These are phyloP conservation scores for Aspidiotus rigidus DNA, from an alignment of 2,888 invertebrate genomes.

Conservation along the genomic window DNA sequence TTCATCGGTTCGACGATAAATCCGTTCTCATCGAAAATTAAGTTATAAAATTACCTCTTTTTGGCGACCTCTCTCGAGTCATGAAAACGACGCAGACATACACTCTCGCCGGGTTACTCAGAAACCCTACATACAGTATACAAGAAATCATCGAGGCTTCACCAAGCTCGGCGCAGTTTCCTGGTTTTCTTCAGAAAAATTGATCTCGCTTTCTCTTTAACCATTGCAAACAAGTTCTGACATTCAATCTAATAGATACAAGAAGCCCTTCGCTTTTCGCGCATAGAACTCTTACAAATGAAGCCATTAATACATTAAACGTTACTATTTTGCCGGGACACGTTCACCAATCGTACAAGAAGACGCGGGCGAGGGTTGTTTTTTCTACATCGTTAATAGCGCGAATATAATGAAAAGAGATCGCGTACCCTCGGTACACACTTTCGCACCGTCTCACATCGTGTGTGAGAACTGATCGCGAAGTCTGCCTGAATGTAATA, in stretches of 20 bases:
- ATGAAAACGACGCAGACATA: too few species aligned
- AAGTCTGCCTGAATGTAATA: slow-evolving; percentile 8
- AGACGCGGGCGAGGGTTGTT: slow-evolving; percentile 15
- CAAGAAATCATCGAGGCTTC: not conserved
- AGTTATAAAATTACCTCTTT: too few species aligned
- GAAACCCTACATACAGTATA: too few species aligned
- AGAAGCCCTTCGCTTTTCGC: not conserved
- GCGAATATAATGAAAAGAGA: slow-evolving; percentile 25
- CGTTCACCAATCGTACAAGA: slow-evolving; percentile 1
- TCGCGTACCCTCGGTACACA: slow-evolving; percentile 8
- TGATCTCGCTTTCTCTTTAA: not conserved
- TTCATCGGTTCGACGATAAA: too few species aligned
- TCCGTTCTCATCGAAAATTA: too few species aligned
- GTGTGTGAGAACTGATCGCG: slow-evolving; percentile 9
- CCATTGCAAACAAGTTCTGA: slow-evolving; percentile 5
- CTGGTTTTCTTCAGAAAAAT: not conserved
- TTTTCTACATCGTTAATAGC: slow-evolving; percentile 14
- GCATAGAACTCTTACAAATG: slow-evolving; percentile 21
- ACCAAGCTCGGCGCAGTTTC: slow-evolving; percentile 18
- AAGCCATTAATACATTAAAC: slow-evolving; percentile 29
- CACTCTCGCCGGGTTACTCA: too few species aligned
- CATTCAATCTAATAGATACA: slow-evolving; percentile 29
- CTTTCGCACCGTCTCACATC: not conserved
- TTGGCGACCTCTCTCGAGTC: too few species aligned
- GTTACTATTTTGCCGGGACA: slow-evolving; percentile 26